Percentiles rank a stretch among this genome's conserved stretches.
Evolutionary conservation across 2,888 invertebrate species (phyloP).

Genomic region (Hoplodrina ambigua): DNA sequence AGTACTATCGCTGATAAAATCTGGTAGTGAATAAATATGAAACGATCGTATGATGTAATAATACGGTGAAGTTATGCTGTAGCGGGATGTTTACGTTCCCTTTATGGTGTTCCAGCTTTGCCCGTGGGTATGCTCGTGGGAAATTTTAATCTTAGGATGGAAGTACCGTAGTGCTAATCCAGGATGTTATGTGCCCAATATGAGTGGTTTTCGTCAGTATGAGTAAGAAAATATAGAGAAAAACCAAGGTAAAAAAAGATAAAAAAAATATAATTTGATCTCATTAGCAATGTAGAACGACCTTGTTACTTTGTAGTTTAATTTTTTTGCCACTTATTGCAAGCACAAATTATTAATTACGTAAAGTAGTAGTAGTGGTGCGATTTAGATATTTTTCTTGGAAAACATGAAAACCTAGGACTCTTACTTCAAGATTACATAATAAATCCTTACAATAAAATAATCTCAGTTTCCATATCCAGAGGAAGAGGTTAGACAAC

Average conservation of each 20-base stretch:
- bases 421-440: conserved; percentile 1
- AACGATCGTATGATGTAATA: conserved; percentile 43
- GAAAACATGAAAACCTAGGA: conserved; percentile 8
- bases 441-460: background rate
- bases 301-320: too few relatives aligned
- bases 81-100: conserved; percentile 9
- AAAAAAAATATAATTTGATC: too few relatives aligned
- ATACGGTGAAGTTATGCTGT: conserved; percentile 29
- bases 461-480: conserved; percentile 4
- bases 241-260: too few relatives aligned
- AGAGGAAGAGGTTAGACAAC: background rate
- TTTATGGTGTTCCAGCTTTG: conserved; percentile 13
- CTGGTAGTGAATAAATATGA: conserved; percentile 37
- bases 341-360: too few relatives aligned
- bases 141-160: conserved; percentile 1
- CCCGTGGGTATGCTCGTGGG: conserved; percentile 8
- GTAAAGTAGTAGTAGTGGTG: too few relatives aligned
- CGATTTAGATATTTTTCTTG: background rate
- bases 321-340: too few relatives aligned
- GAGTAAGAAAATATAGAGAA: too few relatives aligned
- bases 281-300: too few relatives aligned
- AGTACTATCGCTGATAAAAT: conserved; percentile 42
- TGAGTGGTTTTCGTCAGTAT: too few relatives aligned
- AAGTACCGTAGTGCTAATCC: conserved; percentile 16
- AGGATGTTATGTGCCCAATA: background rate